Evolutionary conservation across 2,888 invertebrate species (phyloP).

Genomic region (Andrena minutula): DNA sequence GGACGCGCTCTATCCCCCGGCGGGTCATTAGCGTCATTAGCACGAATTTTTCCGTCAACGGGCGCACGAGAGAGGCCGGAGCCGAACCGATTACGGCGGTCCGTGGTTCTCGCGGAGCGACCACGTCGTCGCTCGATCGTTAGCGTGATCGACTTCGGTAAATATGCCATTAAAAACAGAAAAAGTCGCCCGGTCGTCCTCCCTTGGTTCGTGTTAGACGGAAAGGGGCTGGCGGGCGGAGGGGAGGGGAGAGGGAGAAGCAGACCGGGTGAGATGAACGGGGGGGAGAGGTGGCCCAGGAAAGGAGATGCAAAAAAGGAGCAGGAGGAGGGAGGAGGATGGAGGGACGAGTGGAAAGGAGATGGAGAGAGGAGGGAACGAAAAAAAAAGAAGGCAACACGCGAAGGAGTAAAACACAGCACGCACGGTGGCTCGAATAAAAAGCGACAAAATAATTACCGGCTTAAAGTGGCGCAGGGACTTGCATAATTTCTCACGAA

Average conservation of each 20-base stretch:
- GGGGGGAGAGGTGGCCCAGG: not conserved
- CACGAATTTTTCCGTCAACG: slow-evolving; percentile 10
- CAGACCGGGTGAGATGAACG: not conserved
- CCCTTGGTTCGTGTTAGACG: not conserved
- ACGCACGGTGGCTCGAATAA: slow-evolving; percentile 50
- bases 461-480: slow-evolving; percentile 57
- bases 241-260: not conserved
- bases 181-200: slow-evolving; percentile 1
- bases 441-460: slow-evolving; percentile 60
- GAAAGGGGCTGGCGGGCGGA: too few relatives aligned
- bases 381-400: slow-evolving; percentile 9
- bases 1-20: not conserved
- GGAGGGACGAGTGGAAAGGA: not conserved
- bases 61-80: not conserved
- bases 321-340: not conserved
- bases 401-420: slow-evolving; percentile 33
- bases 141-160: slow-evolving; percentile 29
- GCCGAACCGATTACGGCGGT: slow-evolving; percentile 3
- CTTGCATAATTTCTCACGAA: slow-evolving; percentile 69
- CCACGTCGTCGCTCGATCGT: slow-evolving; percentile 13
- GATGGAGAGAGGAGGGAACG: not conserved
- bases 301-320: not conserved
- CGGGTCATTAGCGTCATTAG: not conserved
- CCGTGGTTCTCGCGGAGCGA: not conserved
- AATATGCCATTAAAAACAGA: slow-evolving; percentile 14